Conservation (phyloP, 2,797 vertebrate genomes). For the Lagodon rhomboides region DNA sequence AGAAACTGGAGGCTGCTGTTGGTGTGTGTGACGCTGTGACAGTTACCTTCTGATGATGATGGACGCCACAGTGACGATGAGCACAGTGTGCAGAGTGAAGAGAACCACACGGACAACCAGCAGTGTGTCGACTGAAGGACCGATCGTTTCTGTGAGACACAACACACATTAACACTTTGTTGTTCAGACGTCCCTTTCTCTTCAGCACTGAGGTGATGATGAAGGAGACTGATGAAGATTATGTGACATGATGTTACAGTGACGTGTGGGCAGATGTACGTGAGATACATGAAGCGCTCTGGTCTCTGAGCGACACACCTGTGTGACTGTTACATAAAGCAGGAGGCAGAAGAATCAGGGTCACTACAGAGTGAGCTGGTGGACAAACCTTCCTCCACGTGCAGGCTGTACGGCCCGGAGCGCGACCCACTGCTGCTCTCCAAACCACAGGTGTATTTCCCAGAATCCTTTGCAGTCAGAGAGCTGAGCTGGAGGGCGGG, state of each 20-base stretch:
- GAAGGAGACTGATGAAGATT: too few relatives aligned
- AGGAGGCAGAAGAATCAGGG: too few relatives aligned
- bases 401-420: background rate
- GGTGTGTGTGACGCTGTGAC: background rate
- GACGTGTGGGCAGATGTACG: too few relatives aligned
- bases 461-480: slow-evolving; percentile 51
- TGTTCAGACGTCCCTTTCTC: too few relatives aligned
- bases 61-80: background rate
- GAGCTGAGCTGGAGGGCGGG: slow-evolving; percentile 10
- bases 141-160: background rate
- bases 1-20: too few relatives aligned
- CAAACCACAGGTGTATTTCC: slow-evolving; percentile 60
- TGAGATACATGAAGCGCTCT: too few relatives aligned
- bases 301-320: too few relatives aligned
- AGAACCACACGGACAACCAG: slow-evolving; percentile 8
- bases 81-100: background rate
- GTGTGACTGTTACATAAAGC: too few relatives aligned
- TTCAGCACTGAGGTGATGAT: too few relatives aligned
- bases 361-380: too few relatives aligned
- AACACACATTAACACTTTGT: background rate
- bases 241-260: too few relatives aligned
- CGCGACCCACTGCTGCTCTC: accelerated
- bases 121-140: background rate
- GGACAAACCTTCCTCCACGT: slow-evolving; percentile 27
- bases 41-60: slow-evolving; percentile 20